Evolutionary conservation across 2,113 vertebrate genomes (phyloP).

Genomic region (Oncorhynchus tshawytscha): DNA sequence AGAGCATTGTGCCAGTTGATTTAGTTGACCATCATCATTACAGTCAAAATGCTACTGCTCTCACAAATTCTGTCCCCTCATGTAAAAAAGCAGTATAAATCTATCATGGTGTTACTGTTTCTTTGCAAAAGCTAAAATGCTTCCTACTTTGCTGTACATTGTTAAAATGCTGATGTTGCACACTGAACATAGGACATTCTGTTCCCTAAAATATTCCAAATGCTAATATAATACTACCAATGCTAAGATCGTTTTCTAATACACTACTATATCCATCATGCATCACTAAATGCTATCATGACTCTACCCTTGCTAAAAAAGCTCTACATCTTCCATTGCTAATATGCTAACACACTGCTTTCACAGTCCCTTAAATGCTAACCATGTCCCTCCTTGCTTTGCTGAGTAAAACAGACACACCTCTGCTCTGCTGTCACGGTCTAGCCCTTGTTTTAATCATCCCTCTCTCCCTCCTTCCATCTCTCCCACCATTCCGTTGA

Average conservation of each 20-base stretch:
- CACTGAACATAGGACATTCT: neutral
- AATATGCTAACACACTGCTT: neutral
- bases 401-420: neutral
- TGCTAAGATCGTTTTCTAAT: neutral
- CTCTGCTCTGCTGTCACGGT: neutral
- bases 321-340: neutral
- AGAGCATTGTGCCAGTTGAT: constrained; percentile 10
- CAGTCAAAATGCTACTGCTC: neutral
- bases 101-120: neutral
- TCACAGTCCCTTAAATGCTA: neutral
- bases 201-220: neutral
- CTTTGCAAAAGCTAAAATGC: neutral
- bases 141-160: neutral
- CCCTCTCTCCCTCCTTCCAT: neutral
- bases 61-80: neutral
- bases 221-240: too few relatives aligned
- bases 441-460: neutral
- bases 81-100: neutral
- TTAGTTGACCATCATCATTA: neutral
- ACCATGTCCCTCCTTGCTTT: neutral
- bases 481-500: too few relatives aligned
- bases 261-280: neutral
- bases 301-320: neutral
- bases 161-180: neutral
- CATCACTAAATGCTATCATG: neutral